Evolutionary conservation across 2,113 vertebrate genomes (phyloP), one percentile per base, ranked within the genome.

Genomic region (Silurus meridionalis): DNA sequence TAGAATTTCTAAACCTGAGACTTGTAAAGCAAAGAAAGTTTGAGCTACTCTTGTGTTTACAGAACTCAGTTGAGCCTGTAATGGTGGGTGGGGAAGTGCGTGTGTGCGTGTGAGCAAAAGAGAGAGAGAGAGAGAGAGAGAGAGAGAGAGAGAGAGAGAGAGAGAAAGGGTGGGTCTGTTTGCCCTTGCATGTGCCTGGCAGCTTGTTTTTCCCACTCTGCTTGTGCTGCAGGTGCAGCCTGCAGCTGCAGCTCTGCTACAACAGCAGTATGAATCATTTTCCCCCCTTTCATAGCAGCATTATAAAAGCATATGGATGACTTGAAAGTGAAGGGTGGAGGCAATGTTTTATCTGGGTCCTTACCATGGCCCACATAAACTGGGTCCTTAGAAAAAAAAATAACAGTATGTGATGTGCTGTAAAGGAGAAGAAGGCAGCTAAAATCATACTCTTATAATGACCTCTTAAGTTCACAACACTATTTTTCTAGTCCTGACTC

Each of bases 241-340:
- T 91, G 91, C 93, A 94, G 94, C 94, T 95, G 93, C 90, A 92
- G 89, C 83, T n/a, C 91, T 89, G 87, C 89, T 93, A 92, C 93
- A 91, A 93, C 92, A 93, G 86, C 15, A 86, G 71, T 69, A 89
- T 94, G 93, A 94, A 91, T 94, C 93, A 94, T 92, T 90, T 90
- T 91, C 92, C 88, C 91, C 91, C 61, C 80, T 87, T 87, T 86
- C 85, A 89, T 88, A 88, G 89, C 85, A 90, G 88, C 84, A 90
- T 89, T 88, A 87, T 92, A 86, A 91, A 91, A 93, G 91, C 92
- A 91, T 89, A 91, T 90, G 90, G 91, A 87, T 88, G 87, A 87
- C 89, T 91, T 90, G 91, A 91, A 89, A 90, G 86, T 28, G 63
- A 75, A 61, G 21, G 75, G 60, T 63, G 67, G 21, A 57, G 79